Evolutionary conservation across 2,113 vertebrate genomes (phyloP), one percentile per base, ranked within the genome.

Genomic region (Saccopteryx bilineata): DNA sequence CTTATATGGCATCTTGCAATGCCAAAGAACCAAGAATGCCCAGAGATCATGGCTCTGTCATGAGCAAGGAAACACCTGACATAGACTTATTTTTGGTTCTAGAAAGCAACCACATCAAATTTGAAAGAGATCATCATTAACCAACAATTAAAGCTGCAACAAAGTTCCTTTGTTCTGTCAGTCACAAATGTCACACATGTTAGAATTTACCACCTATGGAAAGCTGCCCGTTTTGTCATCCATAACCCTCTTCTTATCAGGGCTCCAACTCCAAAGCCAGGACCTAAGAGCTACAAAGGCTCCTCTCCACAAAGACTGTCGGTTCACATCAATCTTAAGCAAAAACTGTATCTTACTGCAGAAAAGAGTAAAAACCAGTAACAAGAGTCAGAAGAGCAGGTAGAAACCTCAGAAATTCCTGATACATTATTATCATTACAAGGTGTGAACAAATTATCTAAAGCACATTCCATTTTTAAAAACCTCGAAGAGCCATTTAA

Each of bases 161-260:
- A 96, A 95, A 94, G 96, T 61, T 69, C 91, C 91, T 96, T 97
- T 95, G 90, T 96, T 84, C 92, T 82, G 60, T 93, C 86, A 91
- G 65, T 95, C 94, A 96, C 24, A 60, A 90, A 50, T 50, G 74
- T 65, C 63, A 46, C 90, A 63, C 11, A 13, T 79, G 78, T 66
- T 93, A 15, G 1, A 56, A n/a, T 87, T 80, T 50, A 69, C 61
- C 66, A 81, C 80, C 56, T 58, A 95, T 69, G 60, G 60, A 61
- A 96, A 72, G 71, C 87, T 31, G 4, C 5, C 26, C 39, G n/a
- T 23, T 31, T 48, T 17, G 12, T 50, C 52, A 66, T 8, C 50
- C 11, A 63, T 0, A 60, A 13, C 63, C 82, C 13, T 23, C 19
- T 83, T 71, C n/a, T 91, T 14, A 65, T 26, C 26, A 8, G 23